Evolutionary conservation across 92 coral and sea anemone species (phyloP), one percentile per base, ranked within the genome.

Genomic region (Phenganax subtilis): DNA sequence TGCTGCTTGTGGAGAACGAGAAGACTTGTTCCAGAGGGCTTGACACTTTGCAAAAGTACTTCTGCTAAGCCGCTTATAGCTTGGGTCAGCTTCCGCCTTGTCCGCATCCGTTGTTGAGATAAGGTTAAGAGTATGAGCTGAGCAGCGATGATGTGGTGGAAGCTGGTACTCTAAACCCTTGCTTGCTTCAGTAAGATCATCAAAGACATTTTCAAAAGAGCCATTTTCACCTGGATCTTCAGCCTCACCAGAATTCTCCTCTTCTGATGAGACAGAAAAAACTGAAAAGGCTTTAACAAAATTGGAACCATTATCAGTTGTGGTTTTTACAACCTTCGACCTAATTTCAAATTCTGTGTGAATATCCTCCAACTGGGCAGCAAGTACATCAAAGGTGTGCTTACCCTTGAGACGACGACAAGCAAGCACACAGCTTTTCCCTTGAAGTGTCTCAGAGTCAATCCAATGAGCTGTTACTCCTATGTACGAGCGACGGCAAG

Each of bases 291-390:
- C 81, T 28, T 76, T 76, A 8, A 76, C 81, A 56, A 76, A 76
- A 56, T 76, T 76, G 4, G 67, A 76, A 0, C 77, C 77, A 30
- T 76, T 57, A 11, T 76, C 81, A 4, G 81, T 76, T 55, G 81
- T 76, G n/a, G 81, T 58, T 76, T 76, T 76, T 12, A 11, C 10
- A 57, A 76, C 53, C 68, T 76, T 76, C 1, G 54, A 55, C 7
- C 81, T 76, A 1, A 76, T 76, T 57, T 76, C 67, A 76, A 55
- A 76, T 76, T 56, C 81, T 29, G 68, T 76, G 37, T 76, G 81
- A 31, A 76, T 76, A 15, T 58, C 81, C 14, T 55, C 67, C 10
- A 76, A 9, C 17, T 76, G 81, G 16, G 68, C 53, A 31, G 81
- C 81, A 55, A 76, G 81, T 57, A 76, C 81, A 76, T 76, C 81